Base-by-base conservation (phyloP, 2,797 vertebrate genomes). In the Acipenser transmontanus region DNA sequence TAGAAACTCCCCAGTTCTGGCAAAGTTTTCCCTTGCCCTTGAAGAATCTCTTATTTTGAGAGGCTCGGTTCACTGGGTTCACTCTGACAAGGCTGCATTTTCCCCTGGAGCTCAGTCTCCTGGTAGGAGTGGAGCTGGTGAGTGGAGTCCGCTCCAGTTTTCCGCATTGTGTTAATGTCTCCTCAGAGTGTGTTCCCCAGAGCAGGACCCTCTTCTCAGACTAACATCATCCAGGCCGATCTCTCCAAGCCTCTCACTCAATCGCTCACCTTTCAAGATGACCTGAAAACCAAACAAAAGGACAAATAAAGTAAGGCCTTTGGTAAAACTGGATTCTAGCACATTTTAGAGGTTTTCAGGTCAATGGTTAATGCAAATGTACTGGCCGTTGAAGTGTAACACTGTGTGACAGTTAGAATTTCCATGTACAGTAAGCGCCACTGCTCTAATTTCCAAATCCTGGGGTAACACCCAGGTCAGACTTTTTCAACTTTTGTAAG, bases 141-240 rank as follows among this genome's bases (percentile, higher is more conserved):
- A 54, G 76, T 75, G 71, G 77, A 80, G 84, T 82, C 78, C 60
- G 2, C 47, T 74, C 72, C 69, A 67, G 68, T 66, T 74, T 49
- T 20, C 20, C 49, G 62, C 4, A 50, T 68, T 69, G 68, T 70
- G 77, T 88, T 85, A 91, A 74, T 89, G 86, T 86, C 85, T 89
- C 75, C 85, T 87, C 80, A 87, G 77, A 75, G 86, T 87, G 77
- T 84, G 91, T 71, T 91, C 90, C 75, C 93, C 93, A 48, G 90
- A 81, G 85, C 97, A 99, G 71, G 71, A 84, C 76, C 94, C 95
- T 87, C 82, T 94, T 74, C 80, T 93, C 83, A 99, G 80, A 78
- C 85, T 90, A 76, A 99, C 89, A 69, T 98, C 94, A 52, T 98
- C 97, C 80, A 99, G 85, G 1, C 90, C 93, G 81, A 99, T 93